phyloP scores from a whole-genome alignment of 2,797 vertebrate species.

The Ptychadena robeensis region DNA sequence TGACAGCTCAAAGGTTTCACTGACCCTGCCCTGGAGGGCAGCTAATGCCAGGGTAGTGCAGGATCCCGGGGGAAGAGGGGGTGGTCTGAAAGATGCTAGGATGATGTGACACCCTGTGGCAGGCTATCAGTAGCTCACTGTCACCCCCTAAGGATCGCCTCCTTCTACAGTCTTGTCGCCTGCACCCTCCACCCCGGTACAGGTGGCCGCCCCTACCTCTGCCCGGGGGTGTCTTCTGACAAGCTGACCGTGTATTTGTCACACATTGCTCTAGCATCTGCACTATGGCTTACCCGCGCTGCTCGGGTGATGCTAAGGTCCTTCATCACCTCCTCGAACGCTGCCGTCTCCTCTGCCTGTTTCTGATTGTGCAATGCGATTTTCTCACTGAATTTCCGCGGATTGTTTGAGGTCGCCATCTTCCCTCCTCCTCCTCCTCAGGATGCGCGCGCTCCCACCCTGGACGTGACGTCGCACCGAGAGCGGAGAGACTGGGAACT shows the following conservation, averaged over 20 bases:
- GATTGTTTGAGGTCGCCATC: conserved; percentile 99
- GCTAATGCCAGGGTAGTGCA: neutral
- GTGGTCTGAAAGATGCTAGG: neutral
- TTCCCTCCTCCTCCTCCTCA: conserved; percentile 88
- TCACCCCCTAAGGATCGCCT: neutral
- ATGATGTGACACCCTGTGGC: conserved; percentile 32
- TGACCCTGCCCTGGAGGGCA: neutral
- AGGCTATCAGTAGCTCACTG: conserved; percentile 34
- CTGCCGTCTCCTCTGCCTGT: conserved; percentile 95
- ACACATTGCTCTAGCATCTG: neutral
- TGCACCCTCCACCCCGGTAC: neutral
- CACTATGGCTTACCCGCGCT: conserved; percentile 85
- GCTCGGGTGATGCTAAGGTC: conserved; percentile 93
- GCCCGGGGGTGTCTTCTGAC: conserved; percentile 20
- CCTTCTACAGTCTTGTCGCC: neutral
- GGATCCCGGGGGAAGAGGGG: neutral
- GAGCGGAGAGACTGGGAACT: neutral
- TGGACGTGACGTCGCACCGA: conserved; percentile 49
- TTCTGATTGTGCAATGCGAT: conserved; percentile 96
- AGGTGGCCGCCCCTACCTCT: conserved; percentile 22
- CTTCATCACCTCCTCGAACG: conserved; percentile 97
- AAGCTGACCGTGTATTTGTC: conserved; percentile 11
- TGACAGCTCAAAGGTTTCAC: no score
- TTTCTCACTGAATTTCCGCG: conserved; percentile 98
- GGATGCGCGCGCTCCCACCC: conserved; percentile 53